Base-by-base conservation (phyloP, 2,888 invertebrate species). In the Agriopis aurantiaria region DNA sequence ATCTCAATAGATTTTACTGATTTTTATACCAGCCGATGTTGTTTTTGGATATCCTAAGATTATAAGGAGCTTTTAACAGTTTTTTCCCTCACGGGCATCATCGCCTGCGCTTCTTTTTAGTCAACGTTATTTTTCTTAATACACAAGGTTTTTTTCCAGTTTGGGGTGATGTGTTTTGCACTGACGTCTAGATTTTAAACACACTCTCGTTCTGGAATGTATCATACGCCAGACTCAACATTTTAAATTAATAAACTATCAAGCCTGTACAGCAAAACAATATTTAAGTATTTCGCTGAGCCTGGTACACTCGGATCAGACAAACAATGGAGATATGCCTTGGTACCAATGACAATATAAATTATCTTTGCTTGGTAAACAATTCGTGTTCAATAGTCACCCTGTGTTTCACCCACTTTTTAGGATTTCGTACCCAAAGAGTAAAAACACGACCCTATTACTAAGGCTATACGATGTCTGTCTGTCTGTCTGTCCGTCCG, bases 141-240 rank as follows among this genome's bases (percentile, higher is more conserved):
- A 33, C 3, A 33, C 33, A 33, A 33, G 33, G 23, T 52, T 52
- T 33, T 23, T 3, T 52, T 41, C 3, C 40, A n/a, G n/a, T 55
- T 14, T 57, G 45, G 57, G 57, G 57, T 45, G 57, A 45, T 57
- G 43, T 57, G 57, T 57, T 17, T 17, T 45, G 45, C 57, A 45
- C 57, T 57, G 57, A 57, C 23, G 23, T 43, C 43, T 3, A 43
- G 56, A 10, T 57, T 45, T 45, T 11, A 57, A 45, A 57, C 41
- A 56, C 41, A 41, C 9, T 4, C 23, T 17, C 23, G 11, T 10
- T 23, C 11, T 10, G 10, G 33, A 33, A 33, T 33, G 33, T 33
- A 5, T 3, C 33, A 5, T 33, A 33, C 33, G 4, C 33, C 33
- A 33, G 33, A 33, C 33, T 33, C 33, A 4, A 33, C 3, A 33